These are phyloP conservation scores for Gastracanthus pulcherrimus DNA, from an alignment of 2,888 invertebrate genomes.

Conservation along the genomic window DNA sequence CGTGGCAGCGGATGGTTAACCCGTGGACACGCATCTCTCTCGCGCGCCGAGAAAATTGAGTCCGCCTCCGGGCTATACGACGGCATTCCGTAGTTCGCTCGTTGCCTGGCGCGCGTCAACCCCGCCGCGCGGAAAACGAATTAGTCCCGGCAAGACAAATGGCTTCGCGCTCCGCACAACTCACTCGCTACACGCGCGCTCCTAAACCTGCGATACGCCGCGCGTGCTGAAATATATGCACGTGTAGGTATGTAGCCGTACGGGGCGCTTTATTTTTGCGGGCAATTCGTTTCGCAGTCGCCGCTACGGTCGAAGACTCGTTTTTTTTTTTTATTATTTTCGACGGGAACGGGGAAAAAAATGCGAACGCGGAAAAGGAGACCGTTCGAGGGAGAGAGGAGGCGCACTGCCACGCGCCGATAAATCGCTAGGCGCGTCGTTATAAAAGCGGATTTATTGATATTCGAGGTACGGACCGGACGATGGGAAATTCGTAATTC, in stretches of 20 bases:
- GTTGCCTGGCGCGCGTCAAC: not conserved
- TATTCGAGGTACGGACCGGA: conserved; percentile 37
- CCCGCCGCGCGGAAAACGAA: conserved; percentile 52
- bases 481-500: conserved; percentile 53
- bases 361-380: conserved; percentile 29
- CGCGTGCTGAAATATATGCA: no score
- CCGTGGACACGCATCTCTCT: conserved; percentile 12
- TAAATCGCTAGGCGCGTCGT: conserved; percentile 56
- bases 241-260: conserved; percentile 2
- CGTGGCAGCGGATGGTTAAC: conserved; percentile 60
- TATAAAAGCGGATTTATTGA: conserved; percentile 59
- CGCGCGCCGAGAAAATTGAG: conserved; percentile 59
- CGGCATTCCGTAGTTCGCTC: conserved; percentile 12
- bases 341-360: not conserved
- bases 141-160: conserved; percentile 60
- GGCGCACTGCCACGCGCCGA: conserved; percentile 26
- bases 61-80: conserved; percentile 30
- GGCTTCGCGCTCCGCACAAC: conserved; percentile 29
- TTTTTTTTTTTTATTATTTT: conserved; percentile 4
- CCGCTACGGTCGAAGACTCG: conserved; percentile 10
- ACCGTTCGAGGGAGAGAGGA: conserved; percentile 17
- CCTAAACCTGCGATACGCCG: no score
- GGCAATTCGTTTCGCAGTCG: conserved; percentile 32
- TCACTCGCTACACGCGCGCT: conserved; percentile 40
- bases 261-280: conserved; percentile 37